Evolutionary conservation across 2,888 invertebrate genomes (phyloP), one percentile per base, ranked within the genome.

Genomic region (Tetragonula carbonaria): DNA sequence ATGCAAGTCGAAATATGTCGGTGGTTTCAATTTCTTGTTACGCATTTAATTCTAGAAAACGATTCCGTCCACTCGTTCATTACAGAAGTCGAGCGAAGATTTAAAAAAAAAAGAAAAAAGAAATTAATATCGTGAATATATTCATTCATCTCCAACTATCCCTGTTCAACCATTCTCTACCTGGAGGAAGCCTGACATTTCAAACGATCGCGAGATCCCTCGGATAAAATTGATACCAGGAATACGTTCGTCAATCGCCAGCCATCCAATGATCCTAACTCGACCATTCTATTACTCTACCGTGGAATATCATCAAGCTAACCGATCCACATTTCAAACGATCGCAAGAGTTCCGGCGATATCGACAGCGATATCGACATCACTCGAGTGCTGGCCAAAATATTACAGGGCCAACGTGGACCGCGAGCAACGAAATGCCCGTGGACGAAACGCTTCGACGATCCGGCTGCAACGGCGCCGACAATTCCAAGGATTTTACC

Each of bases 401-500:
- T 84, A 84, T 74, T 66, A 59, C 21, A 71, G 53, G 21, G 53
- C 50, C 73, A 71, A 16, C 28, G 57, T 51, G 62, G 76, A 72
- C 72, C 70, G 73, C 57, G 51, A 66, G 50, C 82, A 74, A 84
- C 71, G 82, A 82, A 84, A 84, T 82, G 74, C 66, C 59, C 59
- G 70, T 66, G 53, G 84, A 78, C 59, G 73, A 82, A 74, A 82
- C 75, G 75, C 72, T 75, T 67, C 76, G 76, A 55, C 33, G 51
- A 50, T 70, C 38, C 82, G 62, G n/a, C 16, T 51, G 53, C 67
- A 78, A 33, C 66, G 73, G 28, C 76, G 68, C 76, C 33, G 72
- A 83, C 83, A 78, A 85, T 85, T 79, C 83, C 63, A 85, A 57
- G 51, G 76, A 83, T 83, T 83, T 76, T 82, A 71, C 81, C 79